phyloP scores from a whole-genome alignment of 2,113 vertebrate species.

The Pteruthius melanotis region DNA sequence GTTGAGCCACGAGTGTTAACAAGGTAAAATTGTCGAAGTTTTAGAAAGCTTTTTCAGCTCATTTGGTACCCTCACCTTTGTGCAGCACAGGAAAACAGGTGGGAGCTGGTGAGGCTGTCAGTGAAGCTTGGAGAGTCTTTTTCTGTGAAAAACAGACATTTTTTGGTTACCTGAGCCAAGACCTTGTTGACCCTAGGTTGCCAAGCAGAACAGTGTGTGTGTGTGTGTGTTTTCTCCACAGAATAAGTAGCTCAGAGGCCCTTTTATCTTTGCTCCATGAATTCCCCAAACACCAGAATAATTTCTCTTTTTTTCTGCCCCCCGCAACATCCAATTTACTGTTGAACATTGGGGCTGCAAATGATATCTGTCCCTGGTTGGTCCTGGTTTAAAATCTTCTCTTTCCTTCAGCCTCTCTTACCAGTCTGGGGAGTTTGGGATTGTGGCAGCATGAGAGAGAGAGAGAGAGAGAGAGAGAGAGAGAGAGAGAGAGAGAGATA shows the following conservation, averaged over 20 bases:
- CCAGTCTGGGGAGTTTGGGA: not conserved
- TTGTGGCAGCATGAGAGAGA: not conserved
- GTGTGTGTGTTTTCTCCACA: not conserved
- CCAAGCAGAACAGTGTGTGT: not conserved
- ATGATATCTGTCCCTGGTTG: not conserved
- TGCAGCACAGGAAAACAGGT: not conserved
- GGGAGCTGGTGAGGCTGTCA: not conserved
- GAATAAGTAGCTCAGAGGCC: not conserved
- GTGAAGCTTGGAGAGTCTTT: not conserved
- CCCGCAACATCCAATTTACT: not conserved
- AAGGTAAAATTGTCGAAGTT: not conserved
- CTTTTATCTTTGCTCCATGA: not conserved
- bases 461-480: not conserved
- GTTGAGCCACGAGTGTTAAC: not conserved
- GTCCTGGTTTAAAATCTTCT: not conserved
- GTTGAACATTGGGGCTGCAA: not conserved
- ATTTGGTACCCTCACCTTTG: not conserved
- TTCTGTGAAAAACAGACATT: not conserved
- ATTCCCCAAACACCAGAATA: not conserved
- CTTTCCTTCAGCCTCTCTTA: not conserved
- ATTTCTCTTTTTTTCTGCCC: not conserved
- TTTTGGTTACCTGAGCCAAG: not conserved
- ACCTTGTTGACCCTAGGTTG: not conserved
- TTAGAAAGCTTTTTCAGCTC: not conserved
- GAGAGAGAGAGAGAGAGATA: not conserved